Evolutionary conservation across 2,113 vertebrate species (phyloP).

Genomic region (Uria aalge): DNA sequence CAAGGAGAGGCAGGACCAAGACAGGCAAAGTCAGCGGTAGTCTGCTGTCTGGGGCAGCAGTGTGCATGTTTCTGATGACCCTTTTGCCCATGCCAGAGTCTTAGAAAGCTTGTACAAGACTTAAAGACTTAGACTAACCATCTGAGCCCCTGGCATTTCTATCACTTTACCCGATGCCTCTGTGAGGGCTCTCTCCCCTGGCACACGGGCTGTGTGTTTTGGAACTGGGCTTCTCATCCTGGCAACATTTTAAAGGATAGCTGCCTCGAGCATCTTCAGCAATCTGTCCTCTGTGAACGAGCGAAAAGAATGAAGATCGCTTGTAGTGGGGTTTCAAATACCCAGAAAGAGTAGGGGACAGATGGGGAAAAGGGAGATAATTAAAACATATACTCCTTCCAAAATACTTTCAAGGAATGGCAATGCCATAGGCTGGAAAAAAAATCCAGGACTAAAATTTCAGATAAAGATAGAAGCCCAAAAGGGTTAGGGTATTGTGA

Average conservation of each 20-base stretch:
- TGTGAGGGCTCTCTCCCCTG: not conserved
- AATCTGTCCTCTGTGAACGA: not conserved
- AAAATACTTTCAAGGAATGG: not conserved
- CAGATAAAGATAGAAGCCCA: not conserved
- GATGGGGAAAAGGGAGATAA: not conserved
- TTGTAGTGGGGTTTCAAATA: not conserved
- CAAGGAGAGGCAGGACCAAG: not conserved
- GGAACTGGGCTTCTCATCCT: not conserved
- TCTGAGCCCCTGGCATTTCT: not conserved
- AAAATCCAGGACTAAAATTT: not conserved
- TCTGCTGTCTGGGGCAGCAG: not conserved
- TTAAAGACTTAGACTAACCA: not conserved
- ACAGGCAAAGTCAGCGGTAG: not conserved
- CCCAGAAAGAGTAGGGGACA: not conserved
- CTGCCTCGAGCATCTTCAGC: not conserved
- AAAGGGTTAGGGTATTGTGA: not conserved
- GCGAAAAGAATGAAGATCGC: not conserved
- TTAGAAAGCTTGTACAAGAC: not conserved
- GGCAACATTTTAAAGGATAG: accelerated
- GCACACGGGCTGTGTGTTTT: not conserved
- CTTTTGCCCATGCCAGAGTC: not conserved
- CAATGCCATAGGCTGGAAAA: not conserved
- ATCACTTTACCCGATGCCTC: not conserved
- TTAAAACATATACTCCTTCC: not conserved
- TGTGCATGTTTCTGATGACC: not conserved